A percentile compares a stretch with the other conserved stretches of the same genome.
Evolutionary conservation across 2,113 vertebrate genomes (phyloP).

Genomic region (Eira barbara): DNA sequence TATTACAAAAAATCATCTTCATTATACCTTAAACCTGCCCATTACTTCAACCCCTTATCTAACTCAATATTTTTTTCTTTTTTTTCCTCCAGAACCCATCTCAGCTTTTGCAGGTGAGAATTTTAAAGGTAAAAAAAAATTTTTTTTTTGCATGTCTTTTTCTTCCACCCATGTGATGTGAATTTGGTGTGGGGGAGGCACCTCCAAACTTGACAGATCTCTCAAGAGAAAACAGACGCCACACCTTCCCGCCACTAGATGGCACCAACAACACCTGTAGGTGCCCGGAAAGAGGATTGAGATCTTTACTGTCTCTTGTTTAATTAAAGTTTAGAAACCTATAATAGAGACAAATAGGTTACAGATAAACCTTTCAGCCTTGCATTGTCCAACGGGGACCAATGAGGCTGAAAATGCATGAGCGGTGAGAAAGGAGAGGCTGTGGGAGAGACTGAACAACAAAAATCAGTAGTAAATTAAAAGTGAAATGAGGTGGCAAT

Average conservation of each 20-base stretch:
- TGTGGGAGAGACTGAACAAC: conserved; percentile 46
- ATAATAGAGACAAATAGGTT: conserved; percentile 73
- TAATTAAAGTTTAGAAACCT: conserved; percentile 71
- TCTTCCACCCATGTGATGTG: conserved; percentile 46
- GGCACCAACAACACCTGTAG: conserved; percentile 62
- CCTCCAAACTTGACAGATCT: conserved; percentile 48
- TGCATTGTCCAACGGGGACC: conserved; percentile 65
- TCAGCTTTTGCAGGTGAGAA: conserved; percentile 93
- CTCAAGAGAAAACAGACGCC: conserved; percentile 41
- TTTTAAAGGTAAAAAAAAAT: conserved; percentile 85
- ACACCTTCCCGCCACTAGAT: conserved; percentile 69
- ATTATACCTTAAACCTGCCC: neutral
- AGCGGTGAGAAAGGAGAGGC: conserved; percentile 55
- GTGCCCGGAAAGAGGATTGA: conserved; percentile 9
- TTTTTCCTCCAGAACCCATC: conserved; percentile 89
- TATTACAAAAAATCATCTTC: neutral
- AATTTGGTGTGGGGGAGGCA: conserved; percentile 2
- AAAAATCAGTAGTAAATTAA: conserved; percentile 45
- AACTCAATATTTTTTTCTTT: conserved; percentile 3
- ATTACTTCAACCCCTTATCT: conserved; percentile 23
- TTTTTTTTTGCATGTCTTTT: conserved; percentile 60
- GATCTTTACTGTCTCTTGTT: conserved; percentile 37
- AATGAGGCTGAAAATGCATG: conserved; percentile 64
- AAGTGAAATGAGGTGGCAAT: conserved; percentile 71
- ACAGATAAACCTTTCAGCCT: conserved; percentile 68